Conservation (phyloP, 2,888 invertebrate genomes). For the Cheilosia vulpina region DNA sequence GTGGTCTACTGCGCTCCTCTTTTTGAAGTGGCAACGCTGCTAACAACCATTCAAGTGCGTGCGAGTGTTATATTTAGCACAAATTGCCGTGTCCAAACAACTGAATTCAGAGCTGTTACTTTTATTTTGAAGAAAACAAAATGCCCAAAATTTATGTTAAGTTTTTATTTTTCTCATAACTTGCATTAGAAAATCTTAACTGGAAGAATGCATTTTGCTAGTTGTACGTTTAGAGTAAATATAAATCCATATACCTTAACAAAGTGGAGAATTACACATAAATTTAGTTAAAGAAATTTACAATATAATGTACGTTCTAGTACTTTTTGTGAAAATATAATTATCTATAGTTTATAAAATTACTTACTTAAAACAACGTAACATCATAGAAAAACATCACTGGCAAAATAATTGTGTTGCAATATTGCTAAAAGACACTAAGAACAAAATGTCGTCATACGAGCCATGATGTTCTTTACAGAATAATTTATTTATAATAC, state of each 20-base stretch:
- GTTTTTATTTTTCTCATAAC: background rate
- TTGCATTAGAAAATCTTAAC: conserved; percentile 37
- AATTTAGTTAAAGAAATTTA: conserved; percentile 2
- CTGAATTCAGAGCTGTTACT: background rate
- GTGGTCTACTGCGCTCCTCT: too few relatives aligned
- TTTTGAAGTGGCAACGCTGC: too few relatives aligned
- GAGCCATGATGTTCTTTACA: background rate
- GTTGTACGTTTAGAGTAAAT: conserved; percentile 41
- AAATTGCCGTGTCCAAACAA: too few relatives aligned
- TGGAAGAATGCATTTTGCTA: conserved; percentile 60
- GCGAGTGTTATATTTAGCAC: too few relatives aligned
- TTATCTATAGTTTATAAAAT: conserved; percentile 47
- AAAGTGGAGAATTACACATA: conserved; percentile 17
- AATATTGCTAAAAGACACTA: conserved; percentile 47
- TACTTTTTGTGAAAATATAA: conserved; percentile 42
- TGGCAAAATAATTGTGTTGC: conserved; percentile 6
- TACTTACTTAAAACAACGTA: conserved; percentile 22
- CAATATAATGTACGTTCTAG: conserved; percentile 9
- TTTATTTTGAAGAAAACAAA: background rate
- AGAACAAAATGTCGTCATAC: conserved; percentile 17
- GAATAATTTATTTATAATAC: background rate
- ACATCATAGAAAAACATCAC: conserved; percentile 38
- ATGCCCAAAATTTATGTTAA: background rate
- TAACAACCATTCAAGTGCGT: too few relatives aligned
- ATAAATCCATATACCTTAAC: conserved; percentile 30